Evolutionary conservation across 2,888 invertebrate genomes (phyloP).

Genomic region (Aproaerema taeniolella): DNA sequence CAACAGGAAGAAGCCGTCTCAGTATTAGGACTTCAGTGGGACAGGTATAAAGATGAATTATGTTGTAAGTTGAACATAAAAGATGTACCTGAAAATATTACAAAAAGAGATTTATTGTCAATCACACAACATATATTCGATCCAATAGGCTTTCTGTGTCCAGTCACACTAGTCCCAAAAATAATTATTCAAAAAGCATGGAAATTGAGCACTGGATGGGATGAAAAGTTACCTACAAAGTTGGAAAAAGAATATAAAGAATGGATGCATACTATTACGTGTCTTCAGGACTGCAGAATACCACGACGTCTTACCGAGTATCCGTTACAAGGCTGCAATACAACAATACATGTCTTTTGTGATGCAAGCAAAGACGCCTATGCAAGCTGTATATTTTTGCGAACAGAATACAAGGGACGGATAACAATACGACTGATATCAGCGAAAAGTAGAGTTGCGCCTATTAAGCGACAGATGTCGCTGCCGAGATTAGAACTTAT

Average conservation of each 20-base stretch:
- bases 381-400: background rate
- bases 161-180: background rate
- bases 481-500: background rate
- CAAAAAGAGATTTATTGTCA: background rate
- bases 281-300: constrained; percentile 13
- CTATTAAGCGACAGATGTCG: no score
- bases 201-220: background rate
- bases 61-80: no score
- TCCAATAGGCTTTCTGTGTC: background rate
- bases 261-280: no score
- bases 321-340: background rate
- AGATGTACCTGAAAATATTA: background rate
- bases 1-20: no score
- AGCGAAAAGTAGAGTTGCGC: background rate
- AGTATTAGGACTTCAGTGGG: no score
- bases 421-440: background rate
- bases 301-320: background rate
- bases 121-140: background rate
- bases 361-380: constrained; percentile 3
- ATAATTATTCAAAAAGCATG: background rate
- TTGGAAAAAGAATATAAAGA: background rate
- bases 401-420: background rate
- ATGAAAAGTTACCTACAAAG: background rate
- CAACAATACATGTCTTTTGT: constrained; percentile 3
- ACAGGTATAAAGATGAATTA: no score